A percentile compares a stretch with the other conserved stretches of the same genome.
These are phyloP conservation scores for Mesocricetus auratus DNA, from an alignment of 2,113 vertebrate species.

Conservation along the genomic window DNA sequence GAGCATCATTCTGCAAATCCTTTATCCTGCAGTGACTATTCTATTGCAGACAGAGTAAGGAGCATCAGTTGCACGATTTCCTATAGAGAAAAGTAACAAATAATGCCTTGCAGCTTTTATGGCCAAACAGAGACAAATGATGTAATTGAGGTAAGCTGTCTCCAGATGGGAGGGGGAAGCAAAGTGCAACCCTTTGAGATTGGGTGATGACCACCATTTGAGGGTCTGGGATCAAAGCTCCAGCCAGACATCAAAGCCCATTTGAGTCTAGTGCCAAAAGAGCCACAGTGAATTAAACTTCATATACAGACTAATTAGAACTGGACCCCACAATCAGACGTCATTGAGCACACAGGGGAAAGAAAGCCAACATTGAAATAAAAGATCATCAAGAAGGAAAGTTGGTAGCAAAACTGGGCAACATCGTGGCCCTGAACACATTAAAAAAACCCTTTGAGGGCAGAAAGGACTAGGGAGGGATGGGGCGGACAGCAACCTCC, in stretches of 20 bases:
- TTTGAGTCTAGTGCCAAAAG: slow-evolving; percentile 73
- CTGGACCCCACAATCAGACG: slow-evolving; percentile 78
- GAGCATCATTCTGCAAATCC: slow-evolving; percentile 45
- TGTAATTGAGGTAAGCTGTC: slow-evolving; percentile 48
- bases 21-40: neutral
- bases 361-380: slow-evolving; percentile 77
- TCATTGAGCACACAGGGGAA: slow-evolving; percentile 60
- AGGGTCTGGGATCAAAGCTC: slow-evolving; percentile 74
- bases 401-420: slow-evolving; percentile 72
- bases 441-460: slow-evolving; percentile 16
- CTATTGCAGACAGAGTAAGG: neutral
- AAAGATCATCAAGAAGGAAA: slow-evolving; percentile 66
- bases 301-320: slow-evolving; percentile 80
- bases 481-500: slow-evolving; percentile 30
- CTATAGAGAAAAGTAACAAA: slow-evolving; percentile 67
- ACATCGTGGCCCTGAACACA: slow-evolving; percentile 20
- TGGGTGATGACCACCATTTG: slow-evolving; percentile 63
- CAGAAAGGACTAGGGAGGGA: slow-evolving; percentile 43
- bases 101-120: slow-evolving; percentile 48
- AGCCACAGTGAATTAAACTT: slow-evolving; percentile 80
- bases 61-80: neutral
- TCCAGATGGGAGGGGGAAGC: neutral
- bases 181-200: slow-evolving; percentile 56
- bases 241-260: slow-evolving; percentile 77
- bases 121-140: slow-evolving; percentile 38